A percentile compares a stretch with the other conserved stretches of the same genome.
phyloP scores from a whole-genome alignment of 1,140 invertebrate genomes.

The Meloidogyne hapla region DNA sequence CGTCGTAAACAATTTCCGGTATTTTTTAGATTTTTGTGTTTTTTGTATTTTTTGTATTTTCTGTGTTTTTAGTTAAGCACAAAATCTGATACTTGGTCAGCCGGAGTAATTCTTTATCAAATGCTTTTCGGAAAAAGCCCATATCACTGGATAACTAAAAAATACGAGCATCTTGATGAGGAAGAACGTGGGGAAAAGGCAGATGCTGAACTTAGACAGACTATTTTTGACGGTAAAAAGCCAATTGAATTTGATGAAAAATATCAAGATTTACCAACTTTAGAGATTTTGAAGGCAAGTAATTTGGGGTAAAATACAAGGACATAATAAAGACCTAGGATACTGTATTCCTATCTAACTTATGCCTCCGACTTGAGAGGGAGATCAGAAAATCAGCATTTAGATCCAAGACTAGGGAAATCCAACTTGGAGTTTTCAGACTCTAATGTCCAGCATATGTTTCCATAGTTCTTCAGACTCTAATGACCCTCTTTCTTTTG shows the following conservation, averaged over 20 bases:
- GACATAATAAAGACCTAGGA: no score
- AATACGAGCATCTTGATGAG: slow-evolving; percentile 10
- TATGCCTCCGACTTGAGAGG: no score
- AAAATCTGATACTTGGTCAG: slow-evolving; percentile 24
- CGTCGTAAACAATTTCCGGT: slow-evolving; percentile 18
- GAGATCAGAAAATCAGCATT: no score
- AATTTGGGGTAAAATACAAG: neutral
- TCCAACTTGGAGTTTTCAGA: no score
- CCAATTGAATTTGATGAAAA: slow-evolving; percentile 18
- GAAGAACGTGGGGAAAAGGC: slow-evolving; percentile 11
- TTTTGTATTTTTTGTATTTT: slow-evolving; percentile 6
- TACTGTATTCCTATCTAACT: no score
- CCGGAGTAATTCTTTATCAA: slow-evolving; percentile 27
- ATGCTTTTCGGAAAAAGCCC: slow-evolving; percentile 15
- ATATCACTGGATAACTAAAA: slow-evolving; percentile 2
- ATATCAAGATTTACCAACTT: slow-evolving; percentile 12
- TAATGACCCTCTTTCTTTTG: neutral
- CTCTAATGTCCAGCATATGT: no score
- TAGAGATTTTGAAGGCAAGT: slow-evolving; percentile 17
- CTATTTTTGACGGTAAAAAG: slow-evolving; percentile 18
- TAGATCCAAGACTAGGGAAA: neutral
- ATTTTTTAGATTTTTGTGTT: neutral
- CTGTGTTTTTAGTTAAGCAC: slow-evolving; percentile 11
- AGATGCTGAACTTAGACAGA: slow-evolving; percentile 8
- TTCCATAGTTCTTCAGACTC: neutral